Evolutionary conservation across 2,888 invertebrate species (phyloP).

Genomic region (Morpho achilles): DNA sequence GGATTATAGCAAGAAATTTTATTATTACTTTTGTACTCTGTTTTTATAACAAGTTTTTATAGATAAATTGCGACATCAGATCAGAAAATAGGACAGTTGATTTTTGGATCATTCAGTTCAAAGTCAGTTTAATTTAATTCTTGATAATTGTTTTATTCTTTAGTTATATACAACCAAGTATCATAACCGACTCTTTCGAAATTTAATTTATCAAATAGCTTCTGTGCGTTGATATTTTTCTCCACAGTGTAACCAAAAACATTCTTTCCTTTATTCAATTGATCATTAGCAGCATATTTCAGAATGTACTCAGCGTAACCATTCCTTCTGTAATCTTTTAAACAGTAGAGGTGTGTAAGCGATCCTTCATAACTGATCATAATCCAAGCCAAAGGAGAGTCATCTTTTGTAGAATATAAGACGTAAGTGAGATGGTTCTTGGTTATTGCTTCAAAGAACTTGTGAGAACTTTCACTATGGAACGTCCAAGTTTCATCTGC

Average conservation of each 20-base stretch:
- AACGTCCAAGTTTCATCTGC: constrained; percentile 35
- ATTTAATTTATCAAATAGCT: constrained; percentile 33
- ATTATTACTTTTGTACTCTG: too few relatives aligned
- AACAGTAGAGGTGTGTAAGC: constrained; percentile 45
- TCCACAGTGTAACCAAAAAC: constrained; percentile 32
- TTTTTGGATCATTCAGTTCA: too few relatives aligned
- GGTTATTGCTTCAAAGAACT: constrained; percentile 31
- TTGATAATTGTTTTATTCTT: background rate
- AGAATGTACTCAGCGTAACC: constrained; percentile 46
- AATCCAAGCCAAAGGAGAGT: constrained; percentile 42
- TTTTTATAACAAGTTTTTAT: too few relatives aligned
- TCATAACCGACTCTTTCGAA: constrained; percentile 28
- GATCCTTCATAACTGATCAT: constrained; percentile 42
- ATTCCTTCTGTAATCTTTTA: constrained; percentile 43
- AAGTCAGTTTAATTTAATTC: too few relatives aligned
- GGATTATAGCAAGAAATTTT: too few relatives aligned
- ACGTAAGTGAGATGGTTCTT: constrained; percentile 31
- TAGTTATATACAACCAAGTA: constrained; percentile 28
- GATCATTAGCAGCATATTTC: constrained; percentile 37
- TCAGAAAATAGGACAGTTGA: too few relatives aligned
- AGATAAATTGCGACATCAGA: too few relatives aligned
- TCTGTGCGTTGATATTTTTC: constrained; percentile 30
- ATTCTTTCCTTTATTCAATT: constrained; percentile 30
- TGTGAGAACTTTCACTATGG: constrained; percentile 22
- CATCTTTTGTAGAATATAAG: constrained; percentile 30